Evolutionary conservation across 2,797 vertebrate genomes (phyloP).

Genomic region (Rhadinocentrus ornatus): DNA sequence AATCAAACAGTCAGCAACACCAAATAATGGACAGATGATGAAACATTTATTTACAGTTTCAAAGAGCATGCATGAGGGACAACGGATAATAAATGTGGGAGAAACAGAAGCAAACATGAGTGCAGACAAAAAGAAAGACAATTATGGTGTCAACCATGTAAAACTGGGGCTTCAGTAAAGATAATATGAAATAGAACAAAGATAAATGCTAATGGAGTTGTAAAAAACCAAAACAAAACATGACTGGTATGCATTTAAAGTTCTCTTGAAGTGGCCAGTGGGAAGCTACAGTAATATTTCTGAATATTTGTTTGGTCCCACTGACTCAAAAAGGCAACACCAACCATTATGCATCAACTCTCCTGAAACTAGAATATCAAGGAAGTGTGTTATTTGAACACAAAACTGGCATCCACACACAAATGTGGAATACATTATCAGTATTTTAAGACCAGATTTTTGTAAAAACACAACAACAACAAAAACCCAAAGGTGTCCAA

Average conservation of each 20-base stretch:
- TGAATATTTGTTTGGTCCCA: no score
- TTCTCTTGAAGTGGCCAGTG: no score
- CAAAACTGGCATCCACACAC: neutral
- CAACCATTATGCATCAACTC: no score
- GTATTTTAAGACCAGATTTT: neutral
- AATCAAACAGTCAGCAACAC: neutral
- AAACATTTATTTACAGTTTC: neutral
- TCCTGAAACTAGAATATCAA: no score
- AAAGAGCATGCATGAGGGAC: neutral
- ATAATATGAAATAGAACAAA: neutral
- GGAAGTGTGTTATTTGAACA: neutral
- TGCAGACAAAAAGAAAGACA: neutral
- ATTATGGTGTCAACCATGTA: neutral
- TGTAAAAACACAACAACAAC: neutral
- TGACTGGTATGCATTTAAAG: neutral
- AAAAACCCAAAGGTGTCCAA: neutral
- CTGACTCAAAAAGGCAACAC: no score
- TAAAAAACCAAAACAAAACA: neutral
- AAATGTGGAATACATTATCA: neutral
- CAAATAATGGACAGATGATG: neutral
- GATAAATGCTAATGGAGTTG: neutral
- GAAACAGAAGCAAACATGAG: neutral
- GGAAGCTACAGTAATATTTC: neutral
- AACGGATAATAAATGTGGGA: neutral
- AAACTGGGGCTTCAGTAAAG: neutral